Conservation (phyloP, 2,797 vertebrate genomes). For the Babyrousa celebensis region DNA sequence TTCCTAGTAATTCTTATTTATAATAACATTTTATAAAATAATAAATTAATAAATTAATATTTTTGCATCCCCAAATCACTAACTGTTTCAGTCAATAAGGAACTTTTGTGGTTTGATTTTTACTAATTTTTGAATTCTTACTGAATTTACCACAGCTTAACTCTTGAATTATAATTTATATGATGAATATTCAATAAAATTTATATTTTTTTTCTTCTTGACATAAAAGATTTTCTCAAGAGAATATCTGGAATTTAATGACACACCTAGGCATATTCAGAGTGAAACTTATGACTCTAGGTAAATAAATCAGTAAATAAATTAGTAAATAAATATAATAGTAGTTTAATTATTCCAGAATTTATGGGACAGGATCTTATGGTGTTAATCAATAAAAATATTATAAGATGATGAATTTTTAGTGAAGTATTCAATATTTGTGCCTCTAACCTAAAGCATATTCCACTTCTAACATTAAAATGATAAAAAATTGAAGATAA, state of each 20-base stretch:
- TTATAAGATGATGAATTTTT: background rate
- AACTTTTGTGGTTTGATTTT: slow-evolving; percentile 1
- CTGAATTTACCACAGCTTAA: background rate
- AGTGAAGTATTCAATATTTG: slow-evolving; percentile 41
- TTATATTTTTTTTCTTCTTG: slow-evolving; percentile 18
- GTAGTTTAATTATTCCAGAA: background rate
- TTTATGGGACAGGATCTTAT: background rate
- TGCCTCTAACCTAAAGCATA: background rate
- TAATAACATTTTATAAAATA: slow-evolving; percentile 12
- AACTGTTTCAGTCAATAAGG: slow-evolving; percentile 36
- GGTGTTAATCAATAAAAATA: background rate
- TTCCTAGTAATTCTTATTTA: slow-evolving; percentile 45
- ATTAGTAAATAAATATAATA: background rate
- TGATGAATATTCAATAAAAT: slow-evolving; percentile 35
- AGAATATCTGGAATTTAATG: slow-evolving; percentile 41
- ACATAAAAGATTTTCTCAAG: background rate
- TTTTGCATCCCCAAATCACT: background rate
- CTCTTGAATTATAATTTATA: slow-evolving; percentile 3
- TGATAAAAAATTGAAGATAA: background rate
- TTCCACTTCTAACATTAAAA: background rate
- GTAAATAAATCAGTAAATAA: slow-evolving; percentile 1
- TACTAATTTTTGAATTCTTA: slow-evolving; percentile 26
- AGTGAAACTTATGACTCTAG: background rate
- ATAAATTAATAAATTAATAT: background rate
- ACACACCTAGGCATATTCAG: background rate